Percentiles rank a stretch among this genome's conserved stretches.
Conservation (phyloP, 2,797 vertebrate genomes). For the Acanthiza pusilla region DNA sequence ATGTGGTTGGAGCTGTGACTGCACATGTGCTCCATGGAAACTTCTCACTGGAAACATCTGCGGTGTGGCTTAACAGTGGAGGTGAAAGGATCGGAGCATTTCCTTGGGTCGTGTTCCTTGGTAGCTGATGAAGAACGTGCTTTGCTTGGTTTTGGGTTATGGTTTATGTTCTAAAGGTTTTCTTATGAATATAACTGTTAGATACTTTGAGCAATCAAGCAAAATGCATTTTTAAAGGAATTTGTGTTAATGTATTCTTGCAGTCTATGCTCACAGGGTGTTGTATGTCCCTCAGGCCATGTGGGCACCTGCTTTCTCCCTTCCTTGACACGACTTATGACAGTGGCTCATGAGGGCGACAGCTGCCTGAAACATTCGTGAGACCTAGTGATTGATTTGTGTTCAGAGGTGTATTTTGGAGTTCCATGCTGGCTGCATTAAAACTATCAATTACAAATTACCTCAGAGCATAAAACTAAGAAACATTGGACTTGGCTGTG, state of each 20-base stretch:
- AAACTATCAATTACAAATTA: not conserved
- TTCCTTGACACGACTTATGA: not conserved
- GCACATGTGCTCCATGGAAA: not conserved
- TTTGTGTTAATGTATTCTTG: not conserved
- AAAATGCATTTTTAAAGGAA: not conserved
- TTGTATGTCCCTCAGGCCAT: not conserved
- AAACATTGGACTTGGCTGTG: not conserved
- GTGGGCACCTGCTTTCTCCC: not conserved
- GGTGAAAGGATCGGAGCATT: not conserved
- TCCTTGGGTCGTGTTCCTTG: not conserved
- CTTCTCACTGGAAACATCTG: not conserved
- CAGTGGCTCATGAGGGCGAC: not conserved
- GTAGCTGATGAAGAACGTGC: not conserved
- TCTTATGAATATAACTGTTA: not conserved
- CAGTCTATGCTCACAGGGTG: not conserved
- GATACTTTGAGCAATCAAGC: not conserved
- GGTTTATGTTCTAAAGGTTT: not conserved
- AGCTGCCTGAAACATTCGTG: not conserved
- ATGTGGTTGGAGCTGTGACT: not conserved
- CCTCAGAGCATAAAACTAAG: not conserved
- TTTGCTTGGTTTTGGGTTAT: not conserved
- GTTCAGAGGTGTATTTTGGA: not conserved
- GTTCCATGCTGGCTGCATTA: not conserved
- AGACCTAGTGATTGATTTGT: not conserved
- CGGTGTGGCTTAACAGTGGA: not conserved